Evolutionary conservation across 2,797 vertebrate species (phyloP), one percentile per base, ranked within the genome.

Genomic region (Megaceryle alcyon): DNA sequence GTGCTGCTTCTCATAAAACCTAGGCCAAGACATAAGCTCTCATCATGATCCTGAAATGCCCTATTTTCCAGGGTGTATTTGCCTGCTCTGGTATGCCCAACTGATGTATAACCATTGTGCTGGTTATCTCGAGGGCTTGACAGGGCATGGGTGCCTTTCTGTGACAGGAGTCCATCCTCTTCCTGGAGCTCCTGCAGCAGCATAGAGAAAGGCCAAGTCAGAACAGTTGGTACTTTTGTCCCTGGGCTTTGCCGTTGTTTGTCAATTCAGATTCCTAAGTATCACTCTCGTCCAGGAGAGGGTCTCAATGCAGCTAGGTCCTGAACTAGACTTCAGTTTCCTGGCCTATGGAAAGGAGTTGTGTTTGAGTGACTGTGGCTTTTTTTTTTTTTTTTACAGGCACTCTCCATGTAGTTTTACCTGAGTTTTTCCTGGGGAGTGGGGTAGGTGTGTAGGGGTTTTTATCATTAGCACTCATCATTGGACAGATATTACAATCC

Each of bases 101-200:
- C 41, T 22, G 16, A 15, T 4, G 6, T 14, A 2, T 8, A n/a
- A 64, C 31, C 9, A 1, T 14, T 4, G 22, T 19, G 26, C 64
- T 37, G 23, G 20, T 46, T 7, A 7, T 46, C 33, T 39, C 51
- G 16, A 43, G 39, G 64, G 4, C 37, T 61, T 13, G 9, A 31
- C 1, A 39, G 41, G 46, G 23, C 1, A 0, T 7, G 28, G 29
- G 17, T 72, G 25, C 33, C 7, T 2, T 17, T 49, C 43, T 2
- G 2, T 31, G 10, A 23, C 29, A 1, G 3, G 22, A 41, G 0
- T 57, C 31, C 33, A 12, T 66, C 20, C 25, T 87, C 37, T 39
- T 69, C 7, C 18, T 33, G 13, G 14, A 64, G 15, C 22, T 85
- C 33, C 75, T 88, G 69, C 57, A 80, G 26, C 26, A 75, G 20